Evolutionary conservation across 1,140 invertebrate species (phyloP).

Genomic region (Dreissena polymorpha): DNA sequence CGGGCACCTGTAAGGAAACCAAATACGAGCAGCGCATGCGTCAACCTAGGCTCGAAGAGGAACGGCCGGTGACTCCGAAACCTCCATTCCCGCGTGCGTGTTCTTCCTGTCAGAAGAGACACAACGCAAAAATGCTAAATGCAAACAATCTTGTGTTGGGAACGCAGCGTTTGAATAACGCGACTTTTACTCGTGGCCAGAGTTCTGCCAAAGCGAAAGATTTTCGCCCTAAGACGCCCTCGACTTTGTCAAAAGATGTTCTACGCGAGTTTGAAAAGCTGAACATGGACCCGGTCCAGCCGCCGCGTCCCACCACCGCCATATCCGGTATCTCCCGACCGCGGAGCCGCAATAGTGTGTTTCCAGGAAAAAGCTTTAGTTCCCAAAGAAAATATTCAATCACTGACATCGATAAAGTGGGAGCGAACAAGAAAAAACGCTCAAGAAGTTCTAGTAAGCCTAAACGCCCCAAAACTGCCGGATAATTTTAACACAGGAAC

Average conservation of each 20-base stretch:
- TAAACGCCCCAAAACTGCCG: constrained; percentile 55
- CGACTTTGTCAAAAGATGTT: constrained; percentile 36
- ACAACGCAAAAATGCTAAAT: constrained; percentile 72
- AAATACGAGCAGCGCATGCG: constrained; percentile 73
- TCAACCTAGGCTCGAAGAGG: constrained; percentile 58
- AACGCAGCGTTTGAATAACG: constrained; percentile 68
- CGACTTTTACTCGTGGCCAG: constrained; percentile 67
- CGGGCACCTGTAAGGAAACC: constrained; percentile 66
- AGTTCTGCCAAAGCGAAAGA: constrained; percentile 63
- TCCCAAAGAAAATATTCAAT: constrained; percentile 72
- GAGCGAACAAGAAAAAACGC: constrained; percentile 30
- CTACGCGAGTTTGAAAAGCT: constrained; percentile 69
- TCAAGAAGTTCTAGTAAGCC: constrained; percentile 1
- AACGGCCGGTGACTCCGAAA: constrained; percentile 42
- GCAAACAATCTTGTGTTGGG: constrained; percentile 71
- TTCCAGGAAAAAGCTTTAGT: constrained; percentile 71
- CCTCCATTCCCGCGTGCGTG: constrained; percentile 63
- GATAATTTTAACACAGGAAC: not conserved
- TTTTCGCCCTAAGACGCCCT: constrained; percentile 60
- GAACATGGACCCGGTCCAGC: constrained; percentile 62
- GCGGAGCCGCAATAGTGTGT: constrained; percentile 63
- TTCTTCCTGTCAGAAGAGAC: constrained; percentile 65
- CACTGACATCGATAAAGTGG: constrained; percentile 62
- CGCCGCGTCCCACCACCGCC: constrained; percentile 55
- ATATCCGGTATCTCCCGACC: constrained; percentile 53